Base-by-base conservation (phyloP, 2,113 vertebrate species). In the Microcebus ravelobensis region DNA sequence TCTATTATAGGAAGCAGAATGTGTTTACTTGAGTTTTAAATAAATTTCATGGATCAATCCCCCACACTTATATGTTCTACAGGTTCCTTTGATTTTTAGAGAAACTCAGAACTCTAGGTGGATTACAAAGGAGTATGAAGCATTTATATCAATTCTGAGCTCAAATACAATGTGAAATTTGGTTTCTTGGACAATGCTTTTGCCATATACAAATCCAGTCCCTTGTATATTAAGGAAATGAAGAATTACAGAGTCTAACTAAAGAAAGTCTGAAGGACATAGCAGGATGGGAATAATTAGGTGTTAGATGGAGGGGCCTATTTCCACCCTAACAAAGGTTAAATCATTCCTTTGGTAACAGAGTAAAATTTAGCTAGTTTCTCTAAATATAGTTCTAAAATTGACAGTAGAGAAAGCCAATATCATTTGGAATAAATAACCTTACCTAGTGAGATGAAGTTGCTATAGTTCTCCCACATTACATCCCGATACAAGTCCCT, bases 401-500 rank as follows among this genome's bases (percentile, higher is more conserved):
- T 18, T 82, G 55, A 70, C 23, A 85, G n/a, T 11, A 61, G 36
- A 88, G 27, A 90, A 63, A 73, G 55, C 4, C 73, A 73, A 6
- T 15, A 81, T 57, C 25, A 17, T 65, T 79, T 73, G 11, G 23
- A 68, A 34, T 65, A 39, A 67, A 63, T 0, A n/a, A 17, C 10
- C 89, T 97, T 96, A 98, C 97, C 97, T 36, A 98, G 90, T 2
- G 97, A 97, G 67, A 97, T 48, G 65, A 97, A 96, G 70, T 97
- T 94, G 90, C 87, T 97, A 14, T 97, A 98, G 89, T 95, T 98
- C 83, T 98, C 97, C 97, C 97, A 96, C 97, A 97, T 98, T 20
- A 98, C 97, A 65, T 98, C 97, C 39, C 96, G 93, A 48, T 98
- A 98, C 29, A 98, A 88, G 79, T 93, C 90, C 74, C 81, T 97